These are phyloP conservation scores for Apoda limacodes DNA, from an alignment of 2,888 invertebrate genomes.

Conservation along the genomic window DNA sequence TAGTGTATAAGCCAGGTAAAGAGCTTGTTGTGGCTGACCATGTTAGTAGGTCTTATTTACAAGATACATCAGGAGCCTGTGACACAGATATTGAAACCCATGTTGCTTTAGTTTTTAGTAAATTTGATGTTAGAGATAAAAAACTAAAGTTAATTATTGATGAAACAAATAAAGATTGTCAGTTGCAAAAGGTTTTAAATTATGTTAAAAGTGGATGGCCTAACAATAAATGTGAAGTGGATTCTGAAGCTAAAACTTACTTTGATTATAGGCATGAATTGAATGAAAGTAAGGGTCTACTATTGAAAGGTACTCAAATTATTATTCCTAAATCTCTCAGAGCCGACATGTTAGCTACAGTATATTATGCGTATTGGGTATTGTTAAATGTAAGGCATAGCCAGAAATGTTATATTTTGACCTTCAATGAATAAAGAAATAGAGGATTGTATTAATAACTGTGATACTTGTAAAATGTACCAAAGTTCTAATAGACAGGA, in stretches of 20 bases:
- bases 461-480: slow-evolving; percentile 4
- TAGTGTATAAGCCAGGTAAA: too few relatives aligned
- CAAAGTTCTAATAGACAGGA: too few relatives aligned
- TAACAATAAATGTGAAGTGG: too few relatives aligned
- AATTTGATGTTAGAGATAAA: not conserved
- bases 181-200: not conserved
- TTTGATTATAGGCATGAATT: slow-evolving; percentile 2
- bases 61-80: too few relatives aligned
- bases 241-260: slow-evolving; percentile 1
- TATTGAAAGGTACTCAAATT: slow-evolving; percentile 1
- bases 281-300: slow-evolving; percentile 1
- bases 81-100: too few relatives aligned
- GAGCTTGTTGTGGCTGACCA: too few relatives aligned
- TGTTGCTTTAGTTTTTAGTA: too few relatives aligned
- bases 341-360: slow-evolving; percentile 1
- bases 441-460: too few relatives aligned
- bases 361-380: slow-evolving; percentile 5
- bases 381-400: slow-evolving; percentile 3
- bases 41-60: too few relatives aligned
- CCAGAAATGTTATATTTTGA: slow-evolving; percentile 4
- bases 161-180: not conserved
- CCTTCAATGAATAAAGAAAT: not conserved
- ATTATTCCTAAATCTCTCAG: slow-evolving; percentile 3
- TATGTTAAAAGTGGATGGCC: not conserved
- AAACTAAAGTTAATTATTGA: not conserved